Conservation (phyloP, 2,797 vertebrate species). For the Hippoglossus hippoglossus region DNA sequence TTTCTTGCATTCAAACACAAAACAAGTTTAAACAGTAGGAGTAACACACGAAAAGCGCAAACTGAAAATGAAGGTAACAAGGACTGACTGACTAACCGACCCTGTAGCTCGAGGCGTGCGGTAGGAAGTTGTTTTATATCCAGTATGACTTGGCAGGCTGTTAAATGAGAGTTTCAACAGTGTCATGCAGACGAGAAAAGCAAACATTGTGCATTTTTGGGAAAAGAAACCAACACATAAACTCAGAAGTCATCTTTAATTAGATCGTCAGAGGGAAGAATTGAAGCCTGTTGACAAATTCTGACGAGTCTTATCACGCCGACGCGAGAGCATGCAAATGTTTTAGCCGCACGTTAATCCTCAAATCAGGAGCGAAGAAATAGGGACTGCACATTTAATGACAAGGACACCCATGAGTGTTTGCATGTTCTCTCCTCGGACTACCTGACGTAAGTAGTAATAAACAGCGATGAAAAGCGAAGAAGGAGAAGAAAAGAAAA, state of each 20-base stretch:
- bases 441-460: conserved; percentile 55
- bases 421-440: conserved; percentile 46
- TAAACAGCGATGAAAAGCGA: conserved; percentile 46
- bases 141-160: conserved; percentile 3
- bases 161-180: conserved; percentile 2
- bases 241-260: conserved; percentile 16
- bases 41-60: neutral
- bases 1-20: neutral
- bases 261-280: conserved; percentile 6
- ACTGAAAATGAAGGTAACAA: conserved; percentile 7
- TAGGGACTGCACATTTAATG: conserved; percentile 29
- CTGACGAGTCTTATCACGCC: conserved; percentile 4
- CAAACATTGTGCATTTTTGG: neutral
- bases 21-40: neutral
- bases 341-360: conserved; percentile 6
- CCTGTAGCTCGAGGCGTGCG: neutral
- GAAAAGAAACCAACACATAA: conserved; percentile 1
- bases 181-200: neutral
- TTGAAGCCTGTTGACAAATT: conserved; percentile 3
- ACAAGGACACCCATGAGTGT: conserved; percentile 44
- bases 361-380: conserved; percentile 11
- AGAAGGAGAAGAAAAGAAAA: conserved; percentile 23
- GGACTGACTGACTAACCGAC: neutral
- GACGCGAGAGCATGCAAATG: neutral
- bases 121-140: neutral